A percentile compares a stretch with the other conserved stretches of the same genome.
phyloP scores from a whole-genome alignment of 2,888 invertebrate genomes.

The Drosophila nr. perissopoda region DNA sequence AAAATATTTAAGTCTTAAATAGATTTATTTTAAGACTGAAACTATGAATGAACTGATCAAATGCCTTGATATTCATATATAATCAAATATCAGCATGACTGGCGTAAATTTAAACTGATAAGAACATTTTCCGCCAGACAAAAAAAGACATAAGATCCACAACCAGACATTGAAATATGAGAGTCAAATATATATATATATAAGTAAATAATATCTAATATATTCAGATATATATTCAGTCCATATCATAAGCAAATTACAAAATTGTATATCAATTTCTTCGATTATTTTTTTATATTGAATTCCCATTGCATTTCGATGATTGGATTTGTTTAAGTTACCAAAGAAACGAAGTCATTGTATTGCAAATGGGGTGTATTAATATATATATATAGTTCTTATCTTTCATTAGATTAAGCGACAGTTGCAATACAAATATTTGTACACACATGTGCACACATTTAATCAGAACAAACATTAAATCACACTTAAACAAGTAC shows the following conservation, averaged over 20 bases:
- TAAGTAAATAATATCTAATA: too few species aligned
- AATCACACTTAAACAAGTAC: background rate
- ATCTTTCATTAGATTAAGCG: conserved; percentile 7
- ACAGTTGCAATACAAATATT: background rate
- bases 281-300: background rate
- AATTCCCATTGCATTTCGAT: too few species aligned
- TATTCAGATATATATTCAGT: too few species aligned
- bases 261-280: background rate
- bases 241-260: too few species aligned
- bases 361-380: background rate
- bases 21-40: background rate
- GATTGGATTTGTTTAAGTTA: background rate
- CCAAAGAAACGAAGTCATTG: background rate
- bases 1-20: background rate
- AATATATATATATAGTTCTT: background rate
- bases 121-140: conserved; percentile 32
- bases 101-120: background rate
- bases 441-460: background rate
- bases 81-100: conserved; percentile 24
- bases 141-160: too few species aligned
- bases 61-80: background rate
- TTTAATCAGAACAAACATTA: background rate
- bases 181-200: background rate
- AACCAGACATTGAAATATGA: background rate
- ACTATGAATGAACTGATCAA: background rate